Base-by-base conservation (phyloP, 2,888 invertebrate species). In the Lomographa bimaculata region DNA sequence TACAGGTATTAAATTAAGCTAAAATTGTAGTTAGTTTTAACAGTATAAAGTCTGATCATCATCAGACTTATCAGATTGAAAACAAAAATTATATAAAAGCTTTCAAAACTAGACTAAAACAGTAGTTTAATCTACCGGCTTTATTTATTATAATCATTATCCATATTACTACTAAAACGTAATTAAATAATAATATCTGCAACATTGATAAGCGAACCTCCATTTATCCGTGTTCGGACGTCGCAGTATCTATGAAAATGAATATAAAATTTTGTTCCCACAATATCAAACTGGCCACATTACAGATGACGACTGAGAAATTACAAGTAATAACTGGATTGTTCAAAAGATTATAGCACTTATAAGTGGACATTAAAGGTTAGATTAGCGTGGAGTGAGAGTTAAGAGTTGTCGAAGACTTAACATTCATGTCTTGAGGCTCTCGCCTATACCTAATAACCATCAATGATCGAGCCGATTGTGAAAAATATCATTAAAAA, bases 401-500 rank as follows among this genome's bases (percentile, higher is more conserved):
- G 35, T 54, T 46, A 46, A 48, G 51, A 57, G 54, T 38, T 68
- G 70, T 70, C 61, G 58, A 61, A 65, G 64, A 58, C 50, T 66
- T 61, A 62, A 64, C 63, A 64, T 64, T 64, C 72, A 73, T 77
- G 77, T 79, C 81, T 82, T 62, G 77, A 68, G 81, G 79, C 80
- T 70, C 66, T 77, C 68, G 74, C 73, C 80, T 82, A 80, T 79
- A 82, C 79, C 84, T 85, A 89, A 86, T 84, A 89, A 81, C 87
- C 84, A 78, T 80, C 85, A 83, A 85, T 85, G 85, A 87, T 87
- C 84, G 79, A 69, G 50, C 75, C 85, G 85, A 87, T 89, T 87
- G 89, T 87, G 87, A 89, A 89, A 89, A 89, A 90, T 89, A 89
- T 89, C 90, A 89, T 90, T 90, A 90, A 90, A 90, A 89, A 87